Conservation (phyloP, 2,888 invertebrate species). For the Thecocarcelia acutangulata region DNA sequence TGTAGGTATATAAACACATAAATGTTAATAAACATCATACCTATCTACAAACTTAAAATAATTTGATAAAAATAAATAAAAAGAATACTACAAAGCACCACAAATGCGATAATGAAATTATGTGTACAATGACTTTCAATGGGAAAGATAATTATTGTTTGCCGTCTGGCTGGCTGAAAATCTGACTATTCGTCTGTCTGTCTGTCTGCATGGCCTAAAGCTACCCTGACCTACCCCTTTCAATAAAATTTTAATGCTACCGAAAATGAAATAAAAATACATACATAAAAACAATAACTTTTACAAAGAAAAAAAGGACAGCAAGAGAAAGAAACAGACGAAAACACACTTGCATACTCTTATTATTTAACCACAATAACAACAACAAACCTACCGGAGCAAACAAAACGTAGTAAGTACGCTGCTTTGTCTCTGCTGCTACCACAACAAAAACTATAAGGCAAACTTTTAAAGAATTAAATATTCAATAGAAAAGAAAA, state of each 20-base stretch:
- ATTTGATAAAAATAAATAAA: slow-evolving; percentile 9
- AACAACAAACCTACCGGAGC: slow-evolving; percentile 1
- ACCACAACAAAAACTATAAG: slow-evolving; percentile 6
- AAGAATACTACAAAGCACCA: too few species aligned
- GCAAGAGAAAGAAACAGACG: slow-evolving; percentile 19
- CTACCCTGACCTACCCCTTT: slow-evolving; percentile 69
- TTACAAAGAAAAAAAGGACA: slow-evolving; percentile 40
- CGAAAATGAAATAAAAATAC: slow-evolving; percentile 44
- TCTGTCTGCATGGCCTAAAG: slow-evolving; percentile 30
- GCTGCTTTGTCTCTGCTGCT: slow-evolving; percentile 16
- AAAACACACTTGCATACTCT: background rate
- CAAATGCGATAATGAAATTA: slow-evolving; percentile 54
- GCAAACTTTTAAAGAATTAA: slow-evolving; percentile 46
- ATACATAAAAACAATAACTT: slow-evolving; percentile 1
- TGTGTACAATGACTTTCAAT: slow-evolving; percentile 63
- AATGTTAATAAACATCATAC: too few species aligned
- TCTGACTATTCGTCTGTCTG: slow-evolving; percentile 3
- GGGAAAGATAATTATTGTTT: slow-evolving; percentile 38
- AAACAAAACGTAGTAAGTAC: slow-evolving; percentile 24
- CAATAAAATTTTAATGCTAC: slow-evolving; percentile 42
- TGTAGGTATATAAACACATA: background rate
- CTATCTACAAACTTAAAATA: too few species aligned
- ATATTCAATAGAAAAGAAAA: slow-evolving; percentile 33
- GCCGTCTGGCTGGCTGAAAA: slow-evolving; percentile 46
- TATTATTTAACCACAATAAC: background rate